Evolutionary conservation across 2,113 vertebrate species (phyloP), one percentile per base, ranked within the genome.

Genomic region (Oncorhynchus mykiss): DNA sequence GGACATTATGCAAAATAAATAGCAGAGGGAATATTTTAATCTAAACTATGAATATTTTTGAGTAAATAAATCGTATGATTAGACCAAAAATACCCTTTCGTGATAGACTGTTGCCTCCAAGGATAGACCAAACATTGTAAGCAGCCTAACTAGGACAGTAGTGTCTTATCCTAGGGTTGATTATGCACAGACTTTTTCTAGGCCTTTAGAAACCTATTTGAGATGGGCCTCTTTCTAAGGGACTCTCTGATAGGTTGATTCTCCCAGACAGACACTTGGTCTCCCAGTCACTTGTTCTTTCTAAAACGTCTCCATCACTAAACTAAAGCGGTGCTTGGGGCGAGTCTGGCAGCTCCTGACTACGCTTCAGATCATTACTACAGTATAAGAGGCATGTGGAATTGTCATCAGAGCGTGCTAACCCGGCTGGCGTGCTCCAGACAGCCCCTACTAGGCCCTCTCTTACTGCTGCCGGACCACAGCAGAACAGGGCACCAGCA

Each of bases 361-460:
- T 82, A 49, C 0, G 11, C 82, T 75, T 90, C 72, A 83, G 76
- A 87, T 87, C 82, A 83, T 88, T 85, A 51, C 79, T 45, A 54
- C 16, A 54, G 85, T 85, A 82, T 80, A 79, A 82, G 66, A 84
- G 76, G 68, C 79, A 80, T 78, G 39, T 84, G 82, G 82, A 80
- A 77, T 77, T 82, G 85, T 77, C 82, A 79, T 89, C 84, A 78
- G 85, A 82, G 86, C 11, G 39, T 76, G 79, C 78, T 86, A 86
- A 89, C 86, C 82, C 57, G 78, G 48, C 83, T 90, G 84, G 86
- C 85, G 77, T 77, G 69, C 77, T 80, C 81, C 85, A 87, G 86
- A 89, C 79, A 59, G 83, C 80, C 80, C 87, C 85, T 75, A 20
- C 80, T 75, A 86, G 68, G 82, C 72, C 72, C 67, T 2, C 77